Base-by-base conservation (phyloP, 2,888 invertebrate species). In the Hedychridium roseum region DNA sequence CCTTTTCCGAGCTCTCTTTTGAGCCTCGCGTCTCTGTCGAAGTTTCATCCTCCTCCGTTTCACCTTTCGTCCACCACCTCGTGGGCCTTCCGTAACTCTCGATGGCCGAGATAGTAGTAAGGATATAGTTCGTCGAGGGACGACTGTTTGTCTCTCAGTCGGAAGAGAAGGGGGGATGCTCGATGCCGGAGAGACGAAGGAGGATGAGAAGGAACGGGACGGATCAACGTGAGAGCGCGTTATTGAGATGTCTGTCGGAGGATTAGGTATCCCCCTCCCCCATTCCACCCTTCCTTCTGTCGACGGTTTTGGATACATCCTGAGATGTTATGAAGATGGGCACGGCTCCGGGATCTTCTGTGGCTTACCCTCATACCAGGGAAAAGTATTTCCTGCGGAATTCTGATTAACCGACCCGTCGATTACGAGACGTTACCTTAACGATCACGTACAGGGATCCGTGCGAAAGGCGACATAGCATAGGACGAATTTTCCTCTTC, bases 221-320 rank as follows among this genome's bases (percentile, higher is more conserved):
- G 49, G 54, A 66, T 51, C 48, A 64, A 56, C 60, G 60, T 57
- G 60, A 58, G 64, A 63, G 58, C 57, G 65, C 67, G 62, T 71
- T 74, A 73, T 73, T 74, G 73, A 74, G 72, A 74, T 71, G 67
- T 73, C 72, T 67, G 64, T 52, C 50, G 63, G 63, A 63, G 70
- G 71, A 69, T 71, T 73, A 70, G 68, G 63, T 56, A 60, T 58
- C 61, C 55, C 46, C 37, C 43, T 39, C 45, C 49, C 57, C 37
- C 52, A 49, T 47, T 45, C 48, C 48, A 6, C 11, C 18, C 18
- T 12, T 20, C n/a, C 17, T n/a, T 4, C 16, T 15, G 4, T n/a
- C 39, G 16, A 26, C 12, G 28, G 7, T 20, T 31, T 31, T 21
- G 14, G 14, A 40, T 40, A 30, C 30, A 40, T 40, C 31, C 40